phyloP scores from a whole-genome alignment of 2,113 vertebrate genomes.

The Phyllopteryx taeniolatus region DNA sequence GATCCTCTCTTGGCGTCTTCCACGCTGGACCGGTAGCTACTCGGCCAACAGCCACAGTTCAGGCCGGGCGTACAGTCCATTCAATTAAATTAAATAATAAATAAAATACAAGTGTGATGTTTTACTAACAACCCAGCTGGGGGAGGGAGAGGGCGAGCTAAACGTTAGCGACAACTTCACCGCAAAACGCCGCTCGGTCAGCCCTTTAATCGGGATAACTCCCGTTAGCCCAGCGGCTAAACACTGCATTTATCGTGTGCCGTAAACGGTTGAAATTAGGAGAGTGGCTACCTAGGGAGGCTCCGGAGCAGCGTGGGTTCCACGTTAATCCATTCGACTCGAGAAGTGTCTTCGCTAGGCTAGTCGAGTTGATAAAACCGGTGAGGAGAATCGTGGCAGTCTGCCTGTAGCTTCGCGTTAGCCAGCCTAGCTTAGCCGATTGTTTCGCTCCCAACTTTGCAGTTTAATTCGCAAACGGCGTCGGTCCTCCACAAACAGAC shows the following conservation, averaged over 20 bases:
- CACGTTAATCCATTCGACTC: neutral
- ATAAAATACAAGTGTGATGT: neutral
- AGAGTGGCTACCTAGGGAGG: neutral
- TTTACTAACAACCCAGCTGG: neutral
- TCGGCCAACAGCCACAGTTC: neutral
- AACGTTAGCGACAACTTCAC: slow-evolving; percentile 57
- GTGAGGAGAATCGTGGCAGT: neutral
- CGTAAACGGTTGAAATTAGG: neutral
- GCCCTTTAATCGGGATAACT: slow-evolving; percentile 46
- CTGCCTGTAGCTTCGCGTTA: slow-evolving; percentile 21
- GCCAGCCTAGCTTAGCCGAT: slow-evolving; percentile 67
- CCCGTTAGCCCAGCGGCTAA: slow-evolving; percentile 38
- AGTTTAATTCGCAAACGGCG: slow-evolving; percentile 35
- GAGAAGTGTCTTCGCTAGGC: neutral
- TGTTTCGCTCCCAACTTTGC: slow-evolving; percentile 73
- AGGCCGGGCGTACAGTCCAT: neutral
- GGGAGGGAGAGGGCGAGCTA: slow-evolving; percentile 1
- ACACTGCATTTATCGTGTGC: slow-evolving; percentile 14
- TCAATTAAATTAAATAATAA: neutral
- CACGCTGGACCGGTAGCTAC: neutral
- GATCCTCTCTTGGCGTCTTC: slow-evolving; percentile 29
- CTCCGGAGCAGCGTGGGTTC: neutral
- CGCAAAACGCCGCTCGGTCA: slow-evolving; percentile 30
- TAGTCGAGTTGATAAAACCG: neutral
- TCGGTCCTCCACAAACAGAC: neutral